Evolutionary conservation across 1,140 invertebrate genomes (phyloP), one percentile per base, ranked within the genome.

Genomic region (Hycleus cichorii): DNA sequence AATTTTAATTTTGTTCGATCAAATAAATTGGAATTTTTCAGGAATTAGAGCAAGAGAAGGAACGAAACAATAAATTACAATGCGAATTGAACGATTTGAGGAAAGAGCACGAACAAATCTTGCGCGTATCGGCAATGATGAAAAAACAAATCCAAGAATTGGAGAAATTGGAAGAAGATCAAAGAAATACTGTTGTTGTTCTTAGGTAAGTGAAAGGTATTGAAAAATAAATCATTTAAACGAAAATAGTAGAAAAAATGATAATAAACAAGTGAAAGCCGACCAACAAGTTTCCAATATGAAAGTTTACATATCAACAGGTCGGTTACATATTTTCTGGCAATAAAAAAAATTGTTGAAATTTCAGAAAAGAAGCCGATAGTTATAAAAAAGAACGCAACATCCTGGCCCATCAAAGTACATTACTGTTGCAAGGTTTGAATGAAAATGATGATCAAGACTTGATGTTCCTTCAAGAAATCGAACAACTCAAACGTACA

Each of bases 401-500:
- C 57, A 77, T 85, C 3, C 62, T 87, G 40, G 80, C 81, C 0
- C 83, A 86, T 63, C 84, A 86, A 69, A 85, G 82, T 61, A 77
- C 82, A 5, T 68, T 88, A 47, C 69, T 87, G n/a, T 72, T 85
- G 75, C 80, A 80, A 4, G 83, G 83, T 39, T 68, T 83, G 12
- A 70, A 73, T 10, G 61, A 64, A 1, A 70, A 75, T 6, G 76
- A 79, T 4, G 78, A 78, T 32, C 70, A 76, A 0, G 80, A 80
- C 40, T 69, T 79, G 32, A 67, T 73, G 1, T 70, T 87, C 25
- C 67, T 87, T 5, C 72, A 75, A 39, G 84, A 87, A 64, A 77
- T 87, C 6, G 85, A 86, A 70, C 74, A 73, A 6, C 69, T 87
- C 8, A 80, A 83, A 47, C 76, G 78, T 12, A 69, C 75, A 1